Percentiles rank a stretch among this genome's conserved stretches.
These are phyloP conservation scores for Rhynchonema sp. DNA, from an alignment of 2,888 invertebrate species.

Conservation along the genomic window DNA sequence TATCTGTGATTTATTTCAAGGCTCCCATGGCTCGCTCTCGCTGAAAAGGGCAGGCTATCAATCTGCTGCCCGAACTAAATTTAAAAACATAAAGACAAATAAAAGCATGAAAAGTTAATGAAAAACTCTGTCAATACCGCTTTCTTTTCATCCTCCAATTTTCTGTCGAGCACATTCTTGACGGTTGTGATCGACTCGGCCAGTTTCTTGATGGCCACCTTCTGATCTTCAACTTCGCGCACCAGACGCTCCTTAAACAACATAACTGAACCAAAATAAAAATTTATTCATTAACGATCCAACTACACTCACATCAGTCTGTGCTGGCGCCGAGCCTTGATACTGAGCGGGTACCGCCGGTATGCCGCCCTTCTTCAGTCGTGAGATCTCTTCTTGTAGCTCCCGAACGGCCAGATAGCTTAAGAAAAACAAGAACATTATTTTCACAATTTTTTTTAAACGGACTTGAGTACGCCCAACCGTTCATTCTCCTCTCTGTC, in stretches of 20 bases:
- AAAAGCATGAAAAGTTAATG: too few relatives aligned
- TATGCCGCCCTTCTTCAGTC: conserved; percentile 10
- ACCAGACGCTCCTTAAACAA: conserved; percentile 9
- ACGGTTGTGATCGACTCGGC: conserved; percentile 25
- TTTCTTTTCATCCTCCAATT: conserved; percentile 17
- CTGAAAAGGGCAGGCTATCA: too few relatives aligned
- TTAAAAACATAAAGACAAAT: too few relatives aligned
- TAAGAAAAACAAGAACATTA: neutral
- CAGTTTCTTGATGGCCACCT: conserved; percentile 24
- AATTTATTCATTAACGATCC: too few relatives aligned
- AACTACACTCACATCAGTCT: neutral
- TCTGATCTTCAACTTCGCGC: conserved; percentile 23
- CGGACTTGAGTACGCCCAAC: conserved; percentile 5
- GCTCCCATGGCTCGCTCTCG: too few relatives aligned
- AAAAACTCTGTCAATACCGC: too few relatives aligned
- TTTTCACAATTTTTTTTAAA: neutral
- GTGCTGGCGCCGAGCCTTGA: neutral
- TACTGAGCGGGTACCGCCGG: conserved; percentile 2
- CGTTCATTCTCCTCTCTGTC: conserved; percentile 25
- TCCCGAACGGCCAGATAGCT: conserved; percentile 23
- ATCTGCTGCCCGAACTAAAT: too few relatives aligned
- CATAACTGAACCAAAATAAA: too few relatives aligned
- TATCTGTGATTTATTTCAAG: too few relatives aligned
- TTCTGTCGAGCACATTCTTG: conserved; percentile 23
- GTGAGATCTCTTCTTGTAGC: conserved; percentile 22